Evolutionary conservation across 2,888 invertebrate genomes (phyloP).

Genomic region (Rhagophthalmus giganteus): DNA sequence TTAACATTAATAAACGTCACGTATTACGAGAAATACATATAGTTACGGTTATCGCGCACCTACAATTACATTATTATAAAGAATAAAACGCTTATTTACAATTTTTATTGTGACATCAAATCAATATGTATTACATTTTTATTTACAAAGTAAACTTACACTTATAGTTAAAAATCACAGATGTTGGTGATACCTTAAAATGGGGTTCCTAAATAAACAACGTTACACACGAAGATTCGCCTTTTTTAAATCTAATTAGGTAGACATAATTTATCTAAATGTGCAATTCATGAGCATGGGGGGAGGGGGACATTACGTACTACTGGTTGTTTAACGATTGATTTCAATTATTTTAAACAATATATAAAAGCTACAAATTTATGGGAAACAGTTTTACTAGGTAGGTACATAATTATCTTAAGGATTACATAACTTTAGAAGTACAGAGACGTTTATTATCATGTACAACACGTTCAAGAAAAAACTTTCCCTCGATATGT

Average conservation of each 20-base stretch:
- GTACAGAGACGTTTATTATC: no score
- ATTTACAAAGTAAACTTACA: slow-evolving; percentile 14
- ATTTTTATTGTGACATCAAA: neutral
- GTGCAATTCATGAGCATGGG: neutral
- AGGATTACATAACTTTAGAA: slow-evolving; percentile 2
- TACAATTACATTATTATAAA: no score
- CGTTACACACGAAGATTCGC: neutral
- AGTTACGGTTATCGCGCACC: no score
- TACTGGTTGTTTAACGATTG: no score
- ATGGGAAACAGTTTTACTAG: neutral
- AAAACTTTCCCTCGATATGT: no score
- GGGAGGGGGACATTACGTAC: no score
- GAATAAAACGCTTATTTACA: no score
- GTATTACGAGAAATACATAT: no score
- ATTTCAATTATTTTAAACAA: no score
- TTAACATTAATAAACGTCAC: no score
- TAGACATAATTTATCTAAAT: neutral
- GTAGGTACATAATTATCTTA: neutral
- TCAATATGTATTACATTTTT: neutral
- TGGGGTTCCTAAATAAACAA: neutral
- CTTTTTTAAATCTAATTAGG: no score
- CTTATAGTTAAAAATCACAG: slow-evolving; percentile 7
- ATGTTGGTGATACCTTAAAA: neutral
- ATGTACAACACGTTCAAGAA: no score
- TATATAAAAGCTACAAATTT: slow-evolving; percentile 1